Evolutionary conservation across 2,113 vertebrate genomes (phyloP), one percentile per base, ranked within the genome.

Genomic region (Trogon melanurus): DNA sequence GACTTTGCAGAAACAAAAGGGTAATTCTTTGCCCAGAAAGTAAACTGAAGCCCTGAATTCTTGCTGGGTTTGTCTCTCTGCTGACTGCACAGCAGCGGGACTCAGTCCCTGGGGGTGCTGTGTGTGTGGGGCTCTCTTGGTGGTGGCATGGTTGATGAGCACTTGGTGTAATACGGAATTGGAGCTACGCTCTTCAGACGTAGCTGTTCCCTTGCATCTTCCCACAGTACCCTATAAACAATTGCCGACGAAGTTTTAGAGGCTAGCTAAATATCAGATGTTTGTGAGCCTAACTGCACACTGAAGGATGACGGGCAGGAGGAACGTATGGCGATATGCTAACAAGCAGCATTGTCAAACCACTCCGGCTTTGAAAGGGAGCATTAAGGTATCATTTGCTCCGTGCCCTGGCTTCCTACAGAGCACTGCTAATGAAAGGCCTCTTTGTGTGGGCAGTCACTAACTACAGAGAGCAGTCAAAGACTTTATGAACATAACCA

Each of bases 351-450:
- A 93, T 95, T 97, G 97, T 97, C 91, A 93, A 97, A 96, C 92
- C 93, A 79, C 94, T 85, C 76, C 6, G 16, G 90, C 92, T 97
- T 97, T 98, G 97, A 98, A 98, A 97, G 92, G 75, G 96, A 98
- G 97, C 96, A 96, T 97, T 97, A 98, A 98, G 96, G 92, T 98
- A 97, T 98, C 97, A 96, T 97, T 98, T 98, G 97, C 97, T 97
- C 48, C 4, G 81, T 92, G 94, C 91, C 89, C 88, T 91, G 92
- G 93, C 96, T 98, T 98, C 94, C 91, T 96, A 94, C 69, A 82
- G 86, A 97, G 88, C 72, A 2, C 86, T 86, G 85, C 89, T 96
- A 96, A 98, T 98, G 98, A 98, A 98, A 98, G 98, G 79, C 90
- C 32, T 93, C 97, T 97, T 98, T 98, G 98, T 98, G 84, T 82